Evolutionary conservation across 2,797 vertebrate species (phyloP).

Genomic region (Smutsia temminckii): DNA sequence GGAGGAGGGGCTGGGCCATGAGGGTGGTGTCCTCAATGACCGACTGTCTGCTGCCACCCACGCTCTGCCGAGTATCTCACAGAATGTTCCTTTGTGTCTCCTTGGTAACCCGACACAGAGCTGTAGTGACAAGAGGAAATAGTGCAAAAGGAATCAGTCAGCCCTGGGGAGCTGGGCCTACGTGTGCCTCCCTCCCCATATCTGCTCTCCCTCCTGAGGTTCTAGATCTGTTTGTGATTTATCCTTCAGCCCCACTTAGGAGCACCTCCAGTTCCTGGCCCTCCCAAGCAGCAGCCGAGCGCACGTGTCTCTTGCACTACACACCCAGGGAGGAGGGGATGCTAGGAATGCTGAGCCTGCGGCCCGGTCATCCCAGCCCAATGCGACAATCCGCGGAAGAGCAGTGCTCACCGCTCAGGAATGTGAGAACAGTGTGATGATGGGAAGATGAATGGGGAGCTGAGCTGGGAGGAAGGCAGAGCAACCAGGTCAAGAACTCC

Average conservation of each 20-base stretch:
- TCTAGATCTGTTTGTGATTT: not conserved
- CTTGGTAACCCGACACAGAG: not conserved
- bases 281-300: too few species aligned
- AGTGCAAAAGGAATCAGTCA: not conserved
- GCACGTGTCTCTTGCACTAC: not conserved
- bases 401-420: slow-evolving; percentile 9
- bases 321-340: not conserved
- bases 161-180: not conserved
- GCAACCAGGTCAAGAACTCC: not conserved
- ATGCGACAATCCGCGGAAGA: not conserved
- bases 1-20: not conserved
- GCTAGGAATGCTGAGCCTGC: not conserved
- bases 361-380: not conserved
- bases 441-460: not conserved
- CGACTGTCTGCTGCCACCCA: slow-evolving; percentile 35
- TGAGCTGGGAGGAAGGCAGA: not conserved
- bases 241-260: accelerated
- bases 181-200: not conserved
- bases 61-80: not conserved
- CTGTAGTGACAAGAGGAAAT: not conserved
- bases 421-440: not conserved
- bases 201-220: accelerated
- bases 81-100: not conserved
- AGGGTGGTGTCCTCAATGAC: not conserved
- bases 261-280: not conserved